Conservation (phyloP, 2,113 vertebrate species). For the Hystrix brachyura region DNA sequence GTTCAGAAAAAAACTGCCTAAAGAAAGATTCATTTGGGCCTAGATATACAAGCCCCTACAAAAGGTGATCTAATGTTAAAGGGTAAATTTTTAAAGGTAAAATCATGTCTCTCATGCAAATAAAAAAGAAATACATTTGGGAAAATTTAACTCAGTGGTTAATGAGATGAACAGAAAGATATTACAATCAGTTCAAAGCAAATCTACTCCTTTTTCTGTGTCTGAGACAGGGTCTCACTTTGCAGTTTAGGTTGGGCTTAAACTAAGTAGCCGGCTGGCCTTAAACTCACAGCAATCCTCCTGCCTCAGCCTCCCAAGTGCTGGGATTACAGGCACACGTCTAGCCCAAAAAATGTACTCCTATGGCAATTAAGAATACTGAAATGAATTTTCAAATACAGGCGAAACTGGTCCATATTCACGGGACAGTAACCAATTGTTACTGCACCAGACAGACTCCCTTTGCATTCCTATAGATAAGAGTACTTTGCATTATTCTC, state of each 20-base stretch:
- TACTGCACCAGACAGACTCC: constrained; percentile 12
- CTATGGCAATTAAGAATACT: constrained; percentile 49
- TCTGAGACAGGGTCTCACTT: background rate
- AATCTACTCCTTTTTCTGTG: background rate
- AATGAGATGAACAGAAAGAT: constrained; percentile 55
- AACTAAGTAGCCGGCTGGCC: background rate
- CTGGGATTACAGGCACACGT: background rate
- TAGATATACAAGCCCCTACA: background rate
- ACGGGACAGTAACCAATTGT: constrained; percentile 10
- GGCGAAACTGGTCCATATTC: constrained; percentile 23
- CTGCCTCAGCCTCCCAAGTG: background rate
- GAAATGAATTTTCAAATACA: constrained; percentile 62
- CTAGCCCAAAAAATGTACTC: background rate
- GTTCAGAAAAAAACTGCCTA: constrained; percentile 51
- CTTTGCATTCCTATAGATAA: constrained; percentile 60
- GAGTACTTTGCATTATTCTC: constrained; percentile 41
- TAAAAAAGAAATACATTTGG: constrained; percentile 54
- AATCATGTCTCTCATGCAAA: constrained; percentile 52
- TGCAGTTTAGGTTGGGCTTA: background rate
- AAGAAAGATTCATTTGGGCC: background rate
- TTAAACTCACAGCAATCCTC: background rate
- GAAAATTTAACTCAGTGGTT: constrained; percentile 52
- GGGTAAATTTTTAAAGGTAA: constrained; percentile 45
- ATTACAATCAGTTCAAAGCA: constrained; percentile 52
- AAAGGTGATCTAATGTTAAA: constrained; percentile 59